Percentiles rank a stretch among this genome's conserved stretches.
phyloP scores from a whole-genome alignment of 2,888 invertebrate species.

The Dasypogon diadema region DNA sequence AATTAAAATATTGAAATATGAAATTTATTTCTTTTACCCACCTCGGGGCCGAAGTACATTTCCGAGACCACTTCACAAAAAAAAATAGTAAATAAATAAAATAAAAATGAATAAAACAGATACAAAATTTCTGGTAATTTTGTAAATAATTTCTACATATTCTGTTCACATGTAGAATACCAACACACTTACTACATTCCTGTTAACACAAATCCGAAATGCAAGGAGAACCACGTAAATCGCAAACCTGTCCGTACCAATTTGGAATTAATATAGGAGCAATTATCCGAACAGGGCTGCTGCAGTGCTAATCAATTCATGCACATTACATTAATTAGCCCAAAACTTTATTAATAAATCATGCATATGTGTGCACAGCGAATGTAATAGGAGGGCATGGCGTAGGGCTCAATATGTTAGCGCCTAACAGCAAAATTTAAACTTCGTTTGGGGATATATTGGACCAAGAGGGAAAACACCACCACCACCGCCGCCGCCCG shows the following conservation, averaged over 20 bases:
- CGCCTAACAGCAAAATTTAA: slow-evolving; percentile 32
- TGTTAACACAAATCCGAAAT: background rate
- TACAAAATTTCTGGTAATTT: background rate
- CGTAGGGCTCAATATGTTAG: slow-evolving; percentile 20
- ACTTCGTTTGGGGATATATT: slow-evolving; percentile 16
- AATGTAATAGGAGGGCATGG: background rate
- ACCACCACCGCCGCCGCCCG: background rate
- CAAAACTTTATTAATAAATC: slow-evolving; percentile 42
- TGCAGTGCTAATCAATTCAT: slow-evolving; percentile 40
- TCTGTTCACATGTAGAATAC: background rate
- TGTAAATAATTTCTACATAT: background rate
- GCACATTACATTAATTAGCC: slow-evolving; percentile 37
- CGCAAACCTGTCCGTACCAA: background rate
- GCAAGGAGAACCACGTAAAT: background rate
- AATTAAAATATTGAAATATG: background rate
- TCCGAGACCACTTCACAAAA: background rate
- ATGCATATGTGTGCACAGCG: slow-evolving; percentile 8
- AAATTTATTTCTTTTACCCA: background rate
- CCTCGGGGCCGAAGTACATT: background rate
- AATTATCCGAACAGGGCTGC: slow-evolving; percentile 27
- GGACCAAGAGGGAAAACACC: background rate
- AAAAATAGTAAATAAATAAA: too few relatives aligned
- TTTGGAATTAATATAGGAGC: background rate
- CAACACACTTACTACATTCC: background rate
- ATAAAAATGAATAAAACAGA: background rate